Evolutionary conservation across 2,113 vertebrate species (phyloP).

Genomic region (Atractosteus spatula): DNA sequence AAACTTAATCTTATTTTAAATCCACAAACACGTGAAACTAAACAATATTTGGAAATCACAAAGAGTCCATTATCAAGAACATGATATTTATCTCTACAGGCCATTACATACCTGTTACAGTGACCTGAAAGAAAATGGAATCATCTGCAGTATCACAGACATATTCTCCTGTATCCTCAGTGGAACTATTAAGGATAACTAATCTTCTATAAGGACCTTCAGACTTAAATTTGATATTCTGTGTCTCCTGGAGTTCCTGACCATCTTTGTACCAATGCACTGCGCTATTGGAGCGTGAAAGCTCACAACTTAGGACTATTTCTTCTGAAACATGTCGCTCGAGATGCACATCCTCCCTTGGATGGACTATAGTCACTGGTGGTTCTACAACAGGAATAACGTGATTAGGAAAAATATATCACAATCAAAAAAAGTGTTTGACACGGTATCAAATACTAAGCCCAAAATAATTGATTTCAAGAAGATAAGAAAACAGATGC

Average conservation of each 20-base stretch:
- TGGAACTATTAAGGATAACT: conserved; percentile 67
- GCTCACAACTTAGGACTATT: conserved; percentile 82
- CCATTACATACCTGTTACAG: conserved; percentile 75
- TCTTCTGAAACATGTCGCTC: conserved; percentile 70
- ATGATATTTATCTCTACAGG: neutral
- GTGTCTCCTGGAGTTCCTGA: conserved; percentile 71
- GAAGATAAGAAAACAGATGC: too few species aligned
- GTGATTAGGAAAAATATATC: neutral
- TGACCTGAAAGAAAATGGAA: conserved; percentile 82
- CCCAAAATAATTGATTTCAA: too few species aligned
- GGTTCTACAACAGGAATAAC: conserved; percentile 65
- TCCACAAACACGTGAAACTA: too few species aligned
- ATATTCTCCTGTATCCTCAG: conserved; percentile 80
- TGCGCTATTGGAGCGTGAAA: conserved; percentile 62
- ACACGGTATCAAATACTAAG: too few species aligned
- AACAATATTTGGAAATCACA: neutral
- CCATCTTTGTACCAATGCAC: conserved; percentile 87
- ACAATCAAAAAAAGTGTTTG: too few species aligned
- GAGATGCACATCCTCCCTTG: conserved; percentile 75
- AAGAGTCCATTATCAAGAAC: neutral
- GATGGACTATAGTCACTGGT: conserved; percentile 75
- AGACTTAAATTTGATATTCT: conserved; percentile 69
- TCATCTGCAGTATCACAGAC: conserved; percentile 83
- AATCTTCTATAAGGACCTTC: conserved; percentile 72
- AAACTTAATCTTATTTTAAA: too few species aligned